Evolutionary conservation across 2,888 invertebrate genomes (phyloP).

Genomic region (Ophraella communa): DNA sequence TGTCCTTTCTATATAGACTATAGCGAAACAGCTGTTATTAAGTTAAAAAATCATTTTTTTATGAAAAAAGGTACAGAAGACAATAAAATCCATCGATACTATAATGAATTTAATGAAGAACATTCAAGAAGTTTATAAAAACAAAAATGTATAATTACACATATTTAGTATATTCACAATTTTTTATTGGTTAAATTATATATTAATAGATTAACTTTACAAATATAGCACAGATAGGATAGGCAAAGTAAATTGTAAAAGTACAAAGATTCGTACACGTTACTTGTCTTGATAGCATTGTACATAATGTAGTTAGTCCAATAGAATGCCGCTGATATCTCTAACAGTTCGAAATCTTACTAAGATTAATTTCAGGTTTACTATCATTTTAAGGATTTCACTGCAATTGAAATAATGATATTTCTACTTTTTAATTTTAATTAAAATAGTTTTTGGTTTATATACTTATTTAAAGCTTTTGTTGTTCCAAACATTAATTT

Average conservation of each 20-base stretch:
- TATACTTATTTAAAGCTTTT: not conserved
- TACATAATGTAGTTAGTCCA: too few species aligned
- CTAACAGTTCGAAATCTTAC: not conserved
- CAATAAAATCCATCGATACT: not conserved
- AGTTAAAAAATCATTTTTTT: too few species aligned
- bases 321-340: not conserved
- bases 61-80: too few species aligned
- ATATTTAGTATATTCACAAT: conserved; percentile 3
- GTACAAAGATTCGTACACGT: not conserved
- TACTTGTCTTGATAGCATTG: too few species aligned
- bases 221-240: not conserved
- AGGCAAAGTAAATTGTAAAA: not conserved
- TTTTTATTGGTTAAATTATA: not conserved
- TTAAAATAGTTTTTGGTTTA: not conserved
- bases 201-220: not conserved
- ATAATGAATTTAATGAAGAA: conserved; percentile 10
- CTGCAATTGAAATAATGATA: not conserved
- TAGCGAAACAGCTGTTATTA: too few species aligned
- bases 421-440: not conserved
- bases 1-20: too few species aligned
- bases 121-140: conserved; percentile 5
- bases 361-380: not conserved
- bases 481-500: not conserved
- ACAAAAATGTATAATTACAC: conserved; percentile 2
- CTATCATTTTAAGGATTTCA: not conserved